A percentile compares a stretch with the other conserved stretches of the same genome.
phyloP scores from a whole-genome alignment of 1,140 invertebrate genomes.

The Bombus pyrosoma region DNA sequence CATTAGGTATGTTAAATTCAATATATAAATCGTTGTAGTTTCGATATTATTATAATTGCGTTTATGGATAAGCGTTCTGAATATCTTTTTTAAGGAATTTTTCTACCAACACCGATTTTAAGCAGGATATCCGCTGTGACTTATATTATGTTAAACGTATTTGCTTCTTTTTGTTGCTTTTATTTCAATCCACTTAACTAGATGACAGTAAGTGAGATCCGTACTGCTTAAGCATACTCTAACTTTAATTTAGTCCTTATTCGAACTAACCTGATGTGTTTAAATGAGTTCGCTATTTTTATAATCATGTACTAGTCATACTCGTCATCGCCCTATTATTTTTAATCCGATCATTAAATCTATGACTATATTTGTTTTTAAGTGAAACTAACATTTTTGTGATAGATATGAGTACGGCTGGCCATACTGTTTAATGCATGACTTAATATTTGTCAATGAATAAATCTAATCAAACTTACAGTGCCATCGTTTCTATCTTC shows the following conservation, averaged over 20 bases:
- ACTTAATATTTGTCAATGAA: slow-evolving; percentile 44
- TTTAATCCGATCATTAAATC: slow-evolving; percentile 53
- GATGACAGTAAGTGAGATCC: neutral
- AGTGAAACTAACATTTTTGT: slow-evolving; percentile 58
- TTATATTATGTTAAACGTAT: slow-evolving; percentile 35
- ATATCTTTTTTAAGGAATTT: slow-evolving; percentile 17
- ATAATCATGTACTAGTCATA: slow-evolving; percentile 65
- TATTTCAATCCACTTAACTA: slow-evolving; percentile 28
- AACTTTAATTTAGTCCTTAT: slow-evolving; percentile 43
- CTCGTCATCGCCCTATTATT: slow-evolving; percentile 42
- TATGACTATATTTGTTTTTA: slow-evolving; percentile 46
- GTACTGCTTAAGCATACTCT: slow-evolving; percentile 36
- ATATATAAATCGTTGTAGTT: slow-evolving; percentile 3
- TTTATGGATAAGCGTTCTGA: slow-evolving; percentile 5
- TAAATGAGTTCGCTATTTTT: slow-evolving; percentile 58
- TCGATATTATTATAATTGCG: slow-evolving; percentile 6
- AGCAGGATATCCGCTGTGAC: slow-evolving; percentile 13
- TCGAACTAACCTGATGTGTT: slow-evolving; percentile 42
- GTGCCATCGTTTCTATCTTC: neutral
- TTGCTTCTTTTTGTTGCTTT: slow-evolving; percentile 38
- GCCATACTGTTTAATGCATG: slow-evolving; percentile 48
- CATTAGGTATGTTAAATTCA: slow-evolving; percentile 12
- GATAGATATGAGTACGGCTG: slow-evolving; percentile 51
- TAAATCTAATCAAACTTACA: slow-evolving; percentile 39
- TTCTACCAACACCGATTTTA: slow-evolving; percentile 9